A percentile compares a stretch with the other conserved stretches of the same genome.
phyloP scores from a whole-genome alignment of 2,113 vertebrate genomes.

The Anguilla japonica region DNA sequence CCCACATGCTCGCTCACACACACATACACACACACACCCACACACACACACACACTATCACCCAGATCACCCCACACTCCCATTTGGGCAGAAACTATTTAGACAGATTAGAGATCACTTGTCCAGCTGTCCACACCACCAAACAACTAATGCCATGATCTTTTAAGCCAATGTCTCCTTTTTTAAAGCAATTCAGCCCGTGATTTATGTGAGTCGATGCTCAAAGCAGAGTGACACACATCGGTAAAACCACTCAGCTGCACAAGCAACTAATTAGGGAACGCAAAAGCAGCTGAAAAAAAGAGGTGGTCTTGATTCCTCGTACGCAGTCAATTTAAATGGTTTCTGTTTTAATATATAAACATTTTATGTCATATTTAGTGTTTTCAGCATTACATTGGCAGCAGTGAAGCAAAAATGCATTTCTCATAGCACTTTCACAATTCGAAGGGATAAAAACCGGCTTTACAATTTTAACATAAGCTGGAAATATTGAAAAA shows the following conservation, averaged over 20 bases:
- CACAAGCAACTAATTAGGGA: neutral
- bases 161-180: conserved; percentile 40
- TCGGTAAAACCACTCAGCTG: neutral
- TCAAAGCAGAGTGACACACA: neutral
- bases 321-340: neutral
- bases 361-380: neutral
- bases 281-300: neutral
- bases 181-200: neutral
- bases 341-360: neutral
- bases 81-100: conserved; percentile 60
- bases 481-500: neutral
- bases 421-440: neutral
- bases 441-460: neutral
- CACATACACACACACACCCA: neutral
- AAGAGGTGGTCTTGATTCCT: neutral
- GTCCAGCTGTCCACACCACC: conserved; percentile 62
- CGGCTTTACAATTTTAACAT: neutral
- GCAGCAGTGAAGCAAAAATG: neutral
- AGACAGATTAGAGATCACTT: conserved; percentile 60
- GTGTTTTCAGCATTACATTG: neutral
- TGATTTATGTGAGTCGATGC: neutral
- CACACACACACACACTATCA: conserved; percentile 22
- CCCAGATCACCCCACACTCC: conserved; percentile 50
- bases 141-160: conserved; percentile 40
- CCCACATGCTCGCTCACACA: neutral